A percentile compares a stretch with the other conserved stretches of the same genome.
Conservation (phyloP, 1,140 invertebrate species). For the Leguminivora glycinivorella region DNA sequence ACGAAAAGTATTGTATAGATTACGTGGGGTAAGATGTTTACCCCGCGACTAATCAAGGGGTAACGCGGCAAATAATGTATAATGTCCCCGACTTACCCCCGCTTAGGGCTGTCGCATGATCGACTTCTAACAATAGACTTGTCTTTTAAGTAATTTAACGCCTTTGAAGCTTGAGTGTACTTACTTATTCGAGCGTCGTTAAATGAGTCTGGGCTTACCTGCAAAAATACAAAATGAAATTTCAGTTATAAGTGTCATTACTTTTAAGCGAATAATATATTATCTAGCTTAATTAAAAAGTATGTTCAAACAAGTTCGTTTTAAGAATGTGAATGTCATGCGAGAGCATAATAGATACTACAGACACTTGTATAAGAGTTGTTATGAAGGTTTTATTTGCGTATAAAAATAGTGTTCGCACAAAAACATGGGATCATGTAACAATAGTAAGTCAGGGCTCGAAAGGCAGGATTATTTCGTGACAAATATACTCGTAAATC, state of each 20-base stretch:
- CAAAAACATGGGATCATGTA: too few species aligned
- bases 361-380: neutral
- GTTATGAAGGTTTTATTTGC: neutral
- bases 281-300: too few species aligned
- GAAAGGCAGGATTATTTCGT: too few species aligned
- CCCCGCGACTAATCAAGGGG: conserved; percentile 53
- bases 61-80: conserved; percentile 31
- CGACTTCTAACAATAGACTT: conserved; percentile 10
- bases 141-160: conserved; percentile 17
- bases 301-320: too few species aligned
- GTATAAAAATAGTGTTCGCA: too few species aligned
- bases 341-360: too few species aligned
- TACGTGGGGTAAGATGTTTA: conserved; percentile 57
- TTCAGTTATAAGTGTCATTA: neutral
- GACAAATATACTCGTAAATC: too few species aligned
- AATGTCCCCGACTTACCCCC: neutral
- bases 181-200: neutral
- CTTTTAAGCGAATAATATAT: neutral
- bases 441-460: too few species aligned
- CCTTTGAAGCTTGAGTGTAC: neutral
- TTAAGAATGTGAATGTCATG: too few species aligned
- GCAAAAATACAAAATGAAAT: neutral
- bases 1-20: conserved; percentile 72
- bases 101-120: conserved; percentile 15
- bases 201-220: conserved; percentile 2